Conservation (phyloP, 1,140 invertebrate genomes). For the Bicyclus anynana region DNA sequence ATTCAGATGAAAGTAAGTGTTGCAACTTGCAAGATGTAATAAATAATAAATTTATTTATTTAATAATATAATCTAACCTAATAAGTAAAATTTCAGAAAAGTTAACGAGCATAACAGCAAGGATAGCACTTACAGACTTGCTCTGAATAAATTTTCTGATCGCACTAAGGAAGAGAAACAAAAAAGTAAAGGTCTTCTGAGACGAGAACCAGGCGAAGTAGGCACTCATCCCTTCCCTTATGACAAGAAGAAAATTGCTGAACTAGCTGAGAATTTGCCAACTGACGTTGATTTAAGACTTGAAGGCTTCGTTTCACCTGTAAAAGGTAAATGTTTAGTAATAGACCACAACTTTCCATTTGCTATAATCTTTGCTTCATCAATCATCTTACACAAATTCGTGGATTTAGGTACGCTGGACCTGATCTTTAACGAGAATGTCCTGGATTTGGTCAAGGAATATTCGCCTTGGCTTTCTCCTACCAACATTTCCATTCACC, state of each 20-base stretch:
- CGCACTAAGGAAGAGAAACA: conserved; percentile 49
- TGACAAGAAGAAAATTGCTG: conserved; percentile 34
- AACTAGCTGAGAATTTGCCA: conserved; percentile 77
- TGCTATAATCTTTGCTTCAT: too few relatives aligned
- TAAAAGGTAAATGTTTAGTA: conserved; percentile 82
- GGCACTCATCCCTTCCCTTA: conserved; percentile 86
- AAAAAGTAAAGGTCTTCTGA: conserved; percentile 38
- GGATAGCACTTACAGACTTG: conserved; percentile 44
- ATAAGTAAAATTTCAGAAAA: conserved; percentile 2
- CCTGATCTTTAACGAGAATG: too few relatives aligned
- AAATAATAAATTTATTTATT: too few relatives aligned
- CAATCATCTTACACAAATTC: too few relatives aligned
- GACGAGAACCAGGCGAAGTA: conserved; percentile 26
- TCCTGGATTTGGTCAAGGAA: too few relatives aligned
- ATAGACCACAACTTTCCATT: not conserved
- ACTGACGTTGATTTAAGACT: conserved; percentile 90
- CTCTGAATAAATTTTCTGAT: conserved; percentile 54
- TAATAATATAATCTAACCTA: too few relatives aligned
- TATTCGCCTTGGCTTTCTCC: too few relatives aligned
- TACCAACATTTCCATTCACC: too few relatives aligned
- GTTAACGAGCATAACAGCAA: conserved; percentile 34
- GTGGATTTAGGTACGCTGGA: too few relatives aligned
- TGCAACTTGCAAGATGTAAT: too few relatives aligned
- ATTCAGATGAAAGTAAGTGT: too few relatives aligned
- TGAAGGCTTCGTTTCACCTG: conserved; percentile 91